Evolutionary conservation across 2,797 vertebrate genomes (phyloP), one percentile per base, ranked within the genome.

Genomic region (Helicolenus hilgendorfi): DNA sequence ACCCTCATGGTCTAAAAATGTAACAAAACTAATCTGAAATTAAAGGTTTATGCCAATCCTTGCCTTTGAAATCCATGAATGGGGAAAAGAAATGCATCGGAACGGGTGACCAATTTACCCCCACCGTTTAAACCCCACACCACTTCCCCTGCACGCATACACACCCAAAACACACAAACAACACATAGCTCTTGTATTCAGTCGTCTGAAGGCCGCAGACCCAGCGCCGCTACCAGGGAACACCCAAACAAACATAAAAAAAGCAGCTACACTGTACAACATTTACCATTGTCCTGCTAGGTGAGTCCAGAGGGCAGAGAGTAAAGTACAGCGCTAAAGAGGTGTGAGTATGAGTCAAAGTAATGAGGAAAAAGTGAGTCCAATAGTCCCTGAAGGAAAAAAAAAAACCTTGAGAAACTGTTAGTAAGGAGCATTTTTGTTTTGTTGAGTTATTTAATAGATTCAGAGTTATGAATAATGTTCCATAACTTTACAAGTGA

Each of bases 141-240:
- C 83, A 85, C 78, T 90, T 94, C 91, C 92, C 75, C 82, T 88
- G 58, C 63, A 81, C 1, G 5, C 81, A 88, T 14, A 79, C 85
- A 80, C 85, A 68, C 86, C 88, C 75, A 94, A 93, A 86, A 89
- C 87, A 95, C 84, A 89, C 90, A 92, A 91, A 93, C 81, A 90
- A 89, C 83, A 89, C 90, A 93, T 7, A 89, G 67, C 67, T 73
- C 82, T 81, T 89, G 85, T 69, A 80, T 89, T 89, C 72, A 81
- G 78, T 35, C 67, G 78, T 85, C 64, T 88, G 75, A 91, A 91
- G 82, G 88, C 73, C 55, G 49, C 86, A 94, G 93, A 94, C 88
- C 84, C 72, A 78, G 77, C 86, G 92, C 86, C 85, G 88, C 93
- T 92, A 94, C 85, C 78, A 79, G 83, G 86, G 68, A 93, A 95